A percentile compares a stretch with the other conserved stretches of the same genome.
These are phyloP conservation scores for Drosophila pseudoananassae DNA, from an alignment of 1,140 invertebrate genomes.

Conservation along the genomic window DNA sequence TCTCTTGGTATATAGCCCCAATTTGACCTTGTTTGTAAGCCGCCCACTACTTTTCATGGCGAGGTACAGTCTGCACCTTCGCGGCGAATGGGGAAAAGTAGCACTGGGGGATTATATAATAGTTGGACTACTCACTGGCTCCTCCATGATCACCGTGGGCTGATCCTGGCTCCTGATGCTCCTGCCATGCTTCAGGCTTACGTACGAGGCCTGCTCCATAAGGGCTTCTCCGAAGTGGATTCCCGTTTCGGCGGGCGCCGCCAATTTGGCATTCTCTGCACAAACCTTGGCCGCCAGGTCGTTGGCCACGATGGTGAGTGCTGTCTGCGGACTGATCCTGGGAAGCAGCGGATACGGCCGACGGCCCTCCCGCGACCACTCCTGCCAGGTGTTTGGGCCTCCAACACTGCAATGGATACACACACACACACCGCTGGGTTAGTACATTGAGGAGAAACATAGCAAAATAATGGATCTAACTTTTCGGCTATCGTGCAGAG, in stretches of 20 bases:
- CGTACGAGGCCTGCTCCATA: constrained; percentile 48
- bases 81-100: constrained; percentile 25
- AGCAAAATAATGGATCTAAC: constrained; percentile 85
- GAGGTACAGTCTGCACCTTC: constrained; percentile 75
- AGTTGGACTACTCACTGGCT: constrained; percentile 65
- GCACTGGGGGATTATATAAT: constrained; percentile 64
- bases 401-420: constrained; percentile 87
- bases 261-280: constrained; percentile 84
- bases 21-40: neutral
- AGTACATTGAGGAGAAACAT: neutral
- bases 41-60: neutral
- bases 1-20: neutral
- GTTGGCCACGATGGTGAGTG: constrained; percentile 93
- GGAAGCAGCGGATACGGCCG: constrained; percentile 92
- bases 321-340: constrained; percentile 91
- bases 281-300: constrained; percentile 85
- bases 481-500: constrained; percentile 94
- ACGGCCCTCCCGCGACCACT: constrained; percentile 94
- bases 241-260: constrained; percentile 80
- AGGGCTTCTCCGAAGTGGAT: constrained; percentile 50
- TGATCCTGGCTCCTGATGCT: constrained; percentile 35
- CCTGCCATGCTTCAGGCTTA: constrained; percentile 48
- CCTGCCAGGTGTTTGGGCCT: constrained; percentile 91
- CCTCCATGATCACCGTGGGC: constrained; percentile 62
- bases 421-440: constrained; percentile 36